These are phyloP conservation scores for Pachypeltis micranthus DNA, from an alignment of 1,140 invertebrate genomes.

Conservation along the genomic window DNA sequence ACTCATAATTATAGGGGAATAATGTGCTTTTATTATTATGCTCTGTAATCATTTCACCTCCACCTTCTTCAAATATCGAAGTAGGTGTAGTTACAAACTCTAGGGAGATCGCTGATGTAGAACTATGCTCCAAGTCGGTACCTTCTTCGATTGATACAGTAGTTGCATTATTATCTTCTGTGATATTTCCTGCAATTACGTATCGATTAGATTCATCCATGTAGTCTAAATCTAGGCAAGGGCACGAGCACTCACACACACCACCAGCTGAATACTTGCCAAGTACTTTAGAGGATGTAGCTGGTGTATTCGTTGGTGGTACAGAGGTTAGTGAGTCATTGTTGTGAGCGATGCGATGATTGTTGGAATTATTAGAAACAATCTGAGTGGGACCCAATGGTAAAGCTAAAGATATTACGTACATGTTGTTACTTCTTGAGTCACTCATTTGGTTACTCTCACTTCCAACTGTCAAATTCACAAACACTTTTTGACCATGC, in stretches of 20 bases:
- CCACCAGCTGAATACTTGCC: slow-evolving; percentile 45
- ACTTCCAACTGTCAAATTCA: slow-evolving; percentile 61
- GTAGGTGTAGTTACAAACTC: too few relatives aligned
- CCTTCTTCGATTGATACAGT: too few relatives aligned
- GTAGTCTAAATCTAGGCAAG: slow-evolving; percentile 27
- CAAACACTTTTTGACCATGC: slow-evolving; percentile 46
- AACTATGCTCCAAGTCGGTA: too few relatives aligned
- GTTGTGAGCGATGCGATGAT: background rate
- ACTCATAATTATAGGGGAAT: too few relatives aligned
- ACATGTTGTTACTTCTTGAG: slow-evolving; percentile 44
- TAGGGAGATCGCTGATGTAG: too few relatives aligned
- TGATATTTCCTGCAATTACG: background rate
- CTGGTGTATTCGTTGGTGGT: slow-evolving; percentile 27
- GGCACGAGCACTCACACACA: slow-evolving; percentile 63
- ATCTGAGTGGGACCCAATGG: slow-evolving; percentile 41
- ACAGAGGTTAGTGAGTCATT: slow-evolving; percentile 25
- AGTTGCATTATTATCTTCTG: background rate
- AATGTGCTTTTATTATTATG: too few relatives aligned
- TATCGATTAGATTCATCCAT: slow-evolving; percentile 7
- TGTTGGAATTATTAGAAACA: background rate
- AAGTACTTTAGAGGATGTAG: slow-evolving; percentile 31
- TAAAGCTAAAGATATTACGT: slow-evolving; percentile 57
- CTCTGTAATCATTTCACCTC: too few relatives aligned
- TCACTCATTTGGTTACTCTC: slow-evolving; percentile 14
- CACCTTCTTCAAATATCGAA: too few relatives aligned